Conservation (phyloP, 2,797 vertebrate species). For the Siniperca undulata region DNA sequence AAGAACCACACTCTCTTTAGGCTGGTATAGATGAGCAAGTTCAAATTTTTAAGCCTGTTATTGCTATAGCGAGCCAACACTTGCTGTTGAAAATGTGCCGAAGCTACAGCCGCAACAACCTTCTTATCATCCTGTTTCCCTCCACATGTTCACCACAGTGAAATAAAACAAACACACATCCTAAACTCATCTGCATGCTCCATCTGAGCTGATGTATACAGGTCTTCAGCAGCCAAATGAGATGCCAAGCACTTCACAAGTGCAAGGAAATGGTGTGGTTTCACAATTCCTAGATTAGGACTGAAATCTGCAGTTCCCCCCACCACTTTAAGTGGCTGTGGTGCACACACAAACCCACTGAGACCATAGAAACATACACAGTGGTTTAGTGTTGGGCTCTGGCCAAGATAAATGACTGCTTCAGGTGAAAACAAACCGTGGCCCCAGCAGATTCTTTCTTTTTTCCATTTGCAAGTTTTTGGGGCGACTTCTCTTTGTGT, state of each 20-base stretch:
- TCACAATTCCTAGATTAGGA: constrained; percentile 88
- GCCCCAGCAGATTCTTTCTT: constrained; percentile 71
- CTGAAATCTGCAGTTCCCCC: constrained; percentile 81
- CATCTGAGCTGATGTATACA: constrained; percentile 60
- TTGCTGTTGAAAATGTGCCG: constrained; percentile 28
- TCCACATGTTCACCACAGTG: constrained; percentile 34
- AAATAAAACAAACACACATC: constrained; percentile 60
- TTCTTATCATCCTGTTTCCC: constrained; percentile 19
- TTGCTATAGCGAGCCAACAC: neutral
- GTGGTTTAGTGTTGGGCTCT: constrained; percentile 84
- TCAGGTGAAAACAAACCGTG: constrained; percentile 88
- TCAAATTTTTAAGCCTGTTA: neutral
- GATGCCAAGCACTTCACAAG: constrained; percentile 74
- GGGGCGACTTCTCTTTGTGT: constrained; percentile 68
- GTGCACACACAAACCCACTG: constrained; percentile 83
- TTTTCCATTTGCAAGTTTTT: constrained; percentile 66
- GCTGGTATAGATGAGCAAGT: constrained; percentile 4
- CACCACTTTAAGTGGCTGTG: constrained; percentile 86
- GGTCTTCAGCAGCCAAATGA: constrained; percentile 55
- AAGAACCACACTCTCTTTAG: neutral
- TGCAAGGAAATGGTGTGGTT: constrained; percentile 84
- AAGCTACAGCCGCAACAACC: constrained; percentile 13
- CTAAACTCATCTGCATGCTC: constrained; percentile 63
- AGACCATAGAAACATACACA: constrained; percentile 88
- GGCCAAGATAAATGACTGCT: constrained; percentile 88